Evolutionary conservation across 2,113 vertebrate genomes (phyloP), one percentile per base, ranked within the genome.

Genomic region (Chrysochloris asiatica): DNA sequence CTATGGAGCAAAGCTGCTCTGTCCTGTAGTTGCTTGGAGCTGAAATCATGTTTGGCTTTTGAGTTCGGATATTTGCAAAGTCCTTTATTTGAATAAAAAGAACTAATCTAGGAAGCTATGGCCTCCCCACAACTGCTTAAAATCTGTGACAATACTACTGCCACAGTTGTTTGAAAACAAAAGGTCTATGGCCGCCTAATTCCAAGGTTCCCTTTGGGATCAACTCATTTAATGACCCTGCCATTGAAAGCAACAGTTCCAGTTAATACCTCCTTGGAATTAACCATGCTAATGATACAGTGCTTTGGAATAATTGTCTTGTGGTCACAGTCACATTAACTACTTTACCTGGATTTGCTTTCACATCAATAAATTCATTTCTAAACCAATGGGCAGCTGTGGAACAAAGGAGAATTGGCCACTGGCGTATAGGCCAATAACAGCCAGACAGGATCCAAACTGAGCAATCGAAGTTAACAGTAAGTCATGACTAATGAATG

Each of bases 161-260:
- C 26, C n/a, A 71, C 38, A 56, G 59, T 61, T 96, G 95, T 96
- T 93, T 88, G 92, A 87, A 96, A 95, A 94, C 86, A 96, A 92
- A 28, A 80, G 86, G 69, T 75, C 67, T 89, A 63, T 92, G 69
- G 91, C 63, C 80, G 89, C 52, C 50, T 90, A 94, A 61, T 89
- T 94, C 63, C 75, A 72, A 59, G 47, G 8, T 65, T 91, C 73
- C 92, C 94, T 77, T 85, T 85, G 94, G 93, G 84, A 81, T 56
- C 75, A 95, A 81, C 89, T 90, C 65, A 28, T 80, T 90, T 96
- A 96, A 96, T 95, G 94, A 93, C 69, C 80, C 38, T 95, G 69
- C 43, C 88, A 94, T 96, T 95, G 86, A 91, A 89, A 94, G 78
- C 69, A 96, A 94, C 38, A 80, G 83, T 83, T 95, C 67, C 56